These are phyloP conservation scores for Crotalus horridus DNA, from an alignment of 2,113 vertebrate genomes.

Conservation along the genomic window DNA sequence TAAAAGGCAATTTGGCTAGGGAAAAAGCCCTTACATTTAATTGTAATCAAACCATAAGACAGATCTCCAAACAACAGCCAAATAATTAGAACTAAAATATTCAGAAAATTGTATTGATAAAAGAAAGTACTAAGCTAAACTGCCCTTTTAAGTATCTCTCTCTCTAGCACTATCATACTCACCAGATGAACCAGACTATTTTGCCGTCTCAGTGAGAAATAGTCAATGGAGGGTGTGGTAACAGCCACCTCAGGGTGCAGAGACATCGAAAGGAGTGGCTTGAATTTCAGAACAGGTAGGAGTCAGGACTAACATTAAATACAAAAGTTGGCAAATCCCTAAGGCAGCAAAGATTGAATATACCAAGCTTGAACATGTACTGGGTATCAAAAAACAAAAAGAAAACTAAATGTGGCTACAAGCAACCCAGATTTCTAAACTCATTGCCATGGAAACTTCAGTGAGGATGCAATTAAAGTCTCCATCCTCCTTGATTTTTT, in stretches of 20 bases:
- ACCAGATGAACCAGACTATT: conserved; percentile 8
- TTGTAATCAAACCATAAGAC: neutral
- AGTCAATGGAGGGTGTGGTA: conserved; percentile 25
- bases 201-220: conserved; percentile 9
- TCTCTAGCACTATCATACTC: neutral
- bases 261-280: conserved; percentile 21
- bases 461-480: neutral
- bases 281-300: conserved; percentile 9
- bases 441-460: neutral
- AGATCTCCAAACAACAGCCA: neutral
- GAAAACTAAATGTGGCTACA: neutral
- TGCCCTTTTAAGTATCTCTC: neutral
- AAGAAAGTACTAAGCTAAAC: neutral
- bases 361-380: neutral
- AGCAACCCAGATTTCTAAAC: neutral
- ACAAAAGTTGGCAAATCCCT: conserved; percentile 2
- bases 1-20: neutral
- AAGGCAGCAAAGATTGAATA: neutral
- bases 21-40: neutral
- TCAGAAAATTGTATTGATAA: neutral
- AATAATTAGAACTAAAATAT: neutral
- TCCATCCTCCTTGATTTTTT: neutral
- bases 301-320: conserved; percentile 7
- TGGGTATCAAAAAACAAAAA: neutral
- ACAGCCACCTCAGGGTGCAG: conserved; percentile 16